phyloP scores from a whole-genome alignment of 2,888 invertebrate genomes.

The Ophion ventricosus region DNA sequence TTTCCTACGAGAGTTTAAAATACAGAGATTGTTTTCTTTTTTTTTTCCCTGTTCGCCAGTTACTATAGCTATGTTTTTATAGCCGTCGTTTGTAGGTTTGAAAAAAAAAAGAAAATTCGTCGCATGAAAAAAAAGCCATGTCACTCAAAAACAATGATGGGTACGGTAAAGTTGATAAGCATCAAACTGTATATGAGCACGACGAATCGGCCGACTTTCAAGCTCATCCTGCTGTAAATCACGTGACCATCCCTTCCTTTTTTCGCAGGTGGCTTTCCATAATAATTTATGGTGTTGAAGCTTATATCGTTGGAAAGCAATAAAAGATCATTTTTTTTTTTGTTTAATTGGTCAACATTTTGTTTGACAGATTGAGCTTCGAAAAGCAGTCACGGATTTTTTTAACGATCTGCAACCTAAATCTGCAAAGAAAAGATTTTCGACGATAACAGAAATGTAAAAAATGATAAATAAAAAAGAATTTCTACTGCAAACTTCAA shows the following conservation, averaged over 20 bases:
- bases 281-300: background rate
- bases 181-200: background rate
- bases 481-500: too few species aligned
- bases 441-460: too few species aligned
- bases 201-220: background rate
- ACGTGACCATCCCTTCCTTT: background rate
- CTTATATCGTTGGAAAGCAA: background rate
- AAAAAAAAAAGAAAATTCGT: background rate
- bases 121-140: background rate
- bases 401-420: too few species aligned
- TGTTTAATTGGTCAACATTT: too few species aligned
- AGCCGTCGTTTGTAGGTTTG: background rate
- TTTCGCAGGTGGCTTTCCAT: background rate
- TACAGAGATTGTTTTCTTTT: background rate
- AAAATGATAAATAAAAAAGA: too few species aligned
- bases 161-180: background rate
- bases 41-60: conserved; percentile 5
- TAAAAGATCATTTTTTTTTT: background rate
- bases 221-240: background rate
- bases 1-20: conserved; percentile 13
- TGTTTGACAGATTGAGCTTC: too few species aligned
- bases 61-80: background rate
- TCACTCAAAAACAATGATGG: background rate
- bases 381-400: too few species aligned
- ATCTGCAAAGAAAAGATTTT: too few species aligned